Conservation (phyloP, 1,140 invertebrate genomes). For the Rhyzopertha dominica region DNA sequence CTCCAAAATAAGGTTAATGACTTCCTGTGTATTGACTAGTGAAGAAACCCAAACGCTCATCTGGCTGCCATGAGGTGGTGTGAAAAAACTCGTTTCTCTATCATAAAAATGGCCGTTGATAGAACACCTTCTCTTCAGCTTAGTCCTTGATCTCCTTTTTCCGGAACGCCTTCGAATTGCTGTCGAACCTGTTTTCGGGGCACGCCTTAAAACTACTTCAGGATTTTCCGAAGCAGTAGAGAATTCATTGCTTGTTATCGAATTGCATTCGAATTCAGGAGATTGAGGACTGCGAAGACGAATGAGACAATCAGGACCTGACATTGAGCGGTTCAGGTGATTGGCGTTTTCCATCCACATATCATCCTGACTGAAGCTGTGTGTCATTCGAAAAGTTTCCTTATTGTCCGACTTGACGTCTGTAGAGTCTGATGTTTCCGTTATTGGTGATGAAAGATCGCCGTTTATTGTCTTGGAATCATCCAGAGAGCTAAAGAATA, state of each 20-base stretch:
- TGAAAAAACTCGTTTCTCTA: constrained; percentile 82
- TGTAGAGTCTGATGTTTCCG: too few relatives aligned
- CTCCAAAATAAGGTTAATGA: constrained; percentile 79
- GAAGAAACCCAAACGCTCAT: constrained; percentile 84
- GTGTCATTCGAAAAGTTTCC: too few relatives aligned
- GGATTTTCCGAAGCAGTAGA: constrained; percentile 38
- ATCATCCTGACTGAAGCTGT: too few relatives aligned
- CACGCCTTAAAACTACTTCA: constrained; percentile 36
- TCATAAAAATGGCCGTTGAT: constrained; percentile 89
- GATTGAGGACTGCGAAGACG: constrained; percentile 34
- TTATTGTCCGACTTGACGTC: too few relatives aligned
- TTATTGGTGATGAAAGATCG: too few relatives aligned
- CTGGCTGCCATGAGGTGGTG: constrained; percentile 76
- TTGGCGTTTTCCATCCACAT: constrained; percentile 50
- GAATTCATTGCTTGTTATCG: constrained; percentile 35
- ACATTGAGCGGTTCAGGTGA: constrained; percentile 59
- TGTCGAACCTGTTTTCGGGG: constrained; percentile 56
- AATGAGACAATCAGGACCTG: constrained; percentile 63
- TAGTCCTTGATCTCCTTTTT: constrained; percentile 60
- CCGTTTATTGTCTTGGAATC: too few relatives aligned
- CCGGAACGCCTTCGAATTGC: constrained; percentile 67
- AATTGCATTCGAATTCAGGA: constrained; percentile 38
- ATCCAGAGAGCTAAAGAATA: too few relatives aligned
- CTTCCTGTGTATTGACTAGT: constrained; percentile 71
- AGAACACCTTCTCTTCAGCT: constrained; percentile 71